Base-by-base conservation (phyloP, 1,140 invertebrate genomes). In the Drosophila pallidifrons region DNA sequence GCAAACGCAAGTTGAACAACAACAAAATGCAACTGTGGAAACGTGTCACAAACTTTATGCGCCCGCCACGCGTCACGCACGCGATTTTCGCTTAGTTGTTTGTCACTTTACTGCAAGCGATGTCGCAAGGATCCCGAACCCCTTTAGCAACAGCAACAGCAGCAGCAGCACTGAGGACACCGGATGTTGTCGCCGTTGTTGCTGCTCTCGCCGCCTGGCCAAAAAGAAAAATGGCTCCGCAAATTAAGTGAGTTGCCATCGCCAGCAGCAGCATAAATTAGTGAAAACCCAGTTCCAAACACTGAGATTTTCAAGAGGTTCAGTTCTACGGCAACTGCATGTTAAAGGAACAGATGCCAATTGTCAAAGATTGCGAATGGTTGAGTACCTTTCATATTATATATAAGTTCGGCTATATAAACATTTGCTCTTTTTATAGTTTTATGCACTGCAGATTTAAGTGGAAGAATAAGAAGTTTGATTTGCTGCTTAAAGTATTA, bases 41-140 rank as follows among this genome's bases (percentile, higher is more conserved):
- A 88, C 83, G 83, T 88, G 83, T 88, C 83, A 88, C 73, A 88
- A 88, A 88, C 77, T 88, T 88, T 89, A 88, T 88, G 83, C 83
- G 69, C 67, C 83, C 79, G 83, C 85, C 80, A 88, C 83, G 83
- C 83, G 83, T 88, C 83, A 88, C 83, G 83, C 83, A 89, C 83
- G 85, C 83, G 83, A 88, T 88, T 88, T 88, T 88, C 83, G 77
- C 83, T 88, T 83, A 88, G 83, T 88, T 88, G 83, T 88, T 88
- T 88, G 83, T 88, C 83, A 88, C 83, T 88, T 88, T 78, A 74
- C 77, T 67, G 41, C 16, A 64, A 16, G 6, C 10, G 32, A 10
- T 3, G 38, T 30, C 2, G 8, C 4, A 16, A n/a, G 28, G 20
- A 51, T 54, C 28, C 51, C 25, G 7, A 10, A 20, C 35, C 30